phyloP scores from a whole-genome alignment of 2,797 vertebrate species.

The Phrynocephalus forsythii region DNA sequence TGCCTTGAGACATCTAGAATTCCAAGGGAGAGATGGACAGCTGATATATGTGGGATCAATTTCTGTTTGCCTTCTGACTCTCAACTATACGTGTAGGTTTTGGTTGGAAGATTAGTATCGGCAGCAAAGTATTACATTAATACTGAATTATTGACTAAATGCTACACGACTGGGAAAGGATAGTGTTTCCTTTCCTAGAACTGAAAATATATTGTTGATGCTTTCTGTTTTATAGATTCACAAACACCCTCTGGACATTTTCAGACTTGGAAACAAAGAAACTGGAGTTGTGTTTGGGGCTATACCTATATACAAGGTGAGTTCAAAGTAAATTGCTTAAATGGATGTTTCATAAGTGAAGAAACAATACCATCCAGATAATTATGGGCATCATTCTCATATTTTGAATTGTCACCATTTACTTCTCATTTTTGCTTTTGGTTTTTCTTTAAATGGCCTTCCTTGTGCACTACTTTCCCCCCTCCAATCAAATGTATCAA shows the following conservation, averaged over 20 bases:
- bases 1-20: background rate
- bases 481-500: background rate
- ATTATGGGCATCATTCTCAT: background rate
- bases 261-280: conserved; percentile 62
- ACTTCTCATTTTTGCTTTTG: conserved; percentile 41
- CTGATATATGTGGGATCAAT: background rate
- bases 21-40: background rate
- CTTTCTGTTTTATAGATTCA: conserved; percentile 62
- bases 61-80: no score
- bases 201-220: conserved; percentile 49
- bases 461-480: conserved; percentile 8
- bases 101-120: conserved; percentile 7
- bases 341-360: background rate
- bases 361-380: conserved; percentile 15
- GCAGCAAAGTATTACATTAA: background rate
- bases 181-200: conserved; percentile 39
- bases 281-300: conserved; percentile 71
- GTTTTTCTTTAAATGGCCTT: background rate
- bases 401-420: conserved; percentile 20
- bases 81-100: background rate
- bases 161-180: background rate
- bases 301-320: conserved; percentile 78
- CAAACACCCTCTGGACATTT: conserved; percentile 62
- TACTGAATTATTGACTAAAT: background rate
- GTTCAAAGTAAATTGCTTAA: conserved; percentile 36